Conservation (phyloP, 2,797 vertebrate species). For the Lutjanus argentimaculatus region DNA sequence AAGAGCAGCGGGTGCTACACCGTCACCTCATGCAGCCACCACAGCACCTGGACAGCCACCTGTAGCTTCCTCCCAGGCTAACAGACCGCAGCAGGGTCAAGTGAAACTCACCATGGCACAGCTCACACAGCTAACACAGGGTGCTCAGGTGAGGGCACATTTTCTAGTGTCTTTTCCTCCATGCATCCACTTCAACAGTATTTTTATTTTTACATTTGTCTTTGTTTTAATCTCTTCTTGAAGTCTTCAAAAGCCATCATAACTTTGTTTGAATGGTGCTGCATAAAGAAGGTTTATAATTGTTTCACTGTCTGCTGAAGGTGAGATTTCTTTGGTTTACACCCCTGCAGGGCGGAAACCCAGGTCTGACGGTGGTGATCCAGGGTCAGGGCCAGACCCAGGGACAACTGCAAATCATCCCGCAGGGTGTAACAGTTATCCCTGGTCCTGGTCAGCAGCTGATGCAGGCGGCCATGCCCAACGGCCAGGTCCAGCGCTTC, state of each 20-base stretch:
- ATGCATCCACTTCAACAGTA: too few relatives aligned
- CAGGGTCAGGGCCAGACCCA: slow-evolving; percentile 98
- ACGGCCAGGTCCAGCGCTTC: slow-evolving; percentile 96
- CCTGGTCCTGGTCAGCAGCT: slow-evolving; percentile 97
- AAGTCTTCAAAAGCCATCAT: neutral
- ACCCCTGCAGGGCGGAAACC: slow-evolving; percentile 90
- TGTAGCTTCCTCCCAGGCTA: slow-evolving; percentile 63
- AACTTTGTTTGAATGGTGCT: neutral
- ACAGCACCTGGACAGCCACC: slow-evolving; percentile 72
- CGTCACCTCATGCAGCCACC: slow-evolving; percentile 76
- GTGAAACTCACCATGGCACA: slow-evolving; percentile 99
- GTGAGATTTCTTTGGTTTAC: neutral
- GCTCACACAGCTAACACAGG: slow-evolving; percentile 96
- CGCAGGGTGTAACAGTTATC: slow-evolving; percentile 95
- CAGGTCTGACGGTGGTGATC: slow-evolving; percentile 97
- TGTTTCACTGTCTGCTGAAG: neutral
- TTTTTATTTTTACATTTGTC: neutral
- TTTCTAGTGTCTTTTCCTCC: neutral
- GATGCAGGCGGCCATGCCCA: slow-evolving; percentile 99
- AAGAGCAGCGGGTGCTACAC: slow-evolving; percentile 78
- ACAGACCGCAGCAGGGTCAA: slow-evolving; percentile 95
- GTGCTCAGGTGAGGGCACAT: slow-evolving; percentile 89
- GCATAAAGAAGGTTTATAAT: neutral
- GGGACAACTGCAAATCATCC: slow-evolving; percentile 96
- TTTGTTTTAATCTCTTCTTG: neutral